A percentile compares a stretch with the other conserved stretches of the same genome.
Conservation (phyloP, 2,113 vertebrate genomes). For the Clarias batrachus region DNA sequence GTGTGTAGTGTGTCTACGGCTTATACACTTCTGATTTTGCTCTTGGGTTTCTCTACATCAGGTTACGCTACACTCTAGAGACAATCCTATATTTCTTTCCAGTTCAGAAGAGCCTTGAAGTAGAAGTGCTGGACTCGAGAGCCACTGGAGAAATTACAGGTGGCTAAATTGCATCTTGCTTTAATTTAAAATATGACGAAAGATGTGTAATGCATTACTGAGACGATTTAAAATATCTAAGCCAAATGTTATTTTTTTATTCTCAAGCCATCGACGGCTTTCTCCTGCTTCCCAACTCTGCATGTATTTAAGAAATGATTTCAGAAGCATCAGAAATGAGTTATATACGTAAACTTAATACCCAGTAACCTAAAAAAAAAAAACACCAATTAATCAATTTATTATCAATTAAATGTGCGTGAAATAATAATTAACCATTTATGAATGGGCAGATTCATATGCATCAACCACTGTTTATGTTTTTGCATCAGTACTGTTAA, state of each 20-base stretch:
- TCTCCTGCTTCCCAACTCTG: background rate
- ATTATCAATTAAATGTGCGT: too few relatives aligned
- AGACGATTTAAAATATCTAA: background rate
- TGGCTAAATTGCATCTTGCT: background rate
- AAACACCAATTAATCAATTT: too few relatives aligned
- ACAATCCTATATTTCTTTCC: background rate
- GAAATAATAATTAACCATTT: background rate
- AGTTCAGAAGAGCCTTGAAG: background rate
- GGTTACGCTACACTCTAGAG: background rate
- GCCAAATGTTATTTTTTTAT: background rate
- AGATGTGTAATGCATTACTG: background rate
- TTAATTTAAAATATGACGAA: background rate
- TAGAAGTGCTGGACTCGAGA: background rate
- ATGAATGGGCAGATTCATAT: background rate
- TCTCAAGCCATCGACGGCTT: background rate
- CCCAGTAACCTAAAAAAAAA: too few relatives aligned
- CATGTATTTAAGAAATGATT: too few relatives aligned
- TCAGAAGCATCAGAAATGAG: too few relatives aligned
- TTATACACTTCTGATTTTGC: too few relatives aligned
- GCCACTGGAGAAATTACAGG: background rate
- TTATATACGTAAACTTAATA: too few relatives aligned
- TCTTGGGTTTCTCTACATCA: too few relatives aligned
- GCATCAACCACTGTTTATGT: background rate
- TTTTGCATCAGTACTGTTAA: conserved; percentile 32
- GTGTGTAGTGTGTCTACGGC: too few relatives aligned